Conservation (phyloP, 2,888 invertebrate species). For the Homarus gammarus region DNA sequence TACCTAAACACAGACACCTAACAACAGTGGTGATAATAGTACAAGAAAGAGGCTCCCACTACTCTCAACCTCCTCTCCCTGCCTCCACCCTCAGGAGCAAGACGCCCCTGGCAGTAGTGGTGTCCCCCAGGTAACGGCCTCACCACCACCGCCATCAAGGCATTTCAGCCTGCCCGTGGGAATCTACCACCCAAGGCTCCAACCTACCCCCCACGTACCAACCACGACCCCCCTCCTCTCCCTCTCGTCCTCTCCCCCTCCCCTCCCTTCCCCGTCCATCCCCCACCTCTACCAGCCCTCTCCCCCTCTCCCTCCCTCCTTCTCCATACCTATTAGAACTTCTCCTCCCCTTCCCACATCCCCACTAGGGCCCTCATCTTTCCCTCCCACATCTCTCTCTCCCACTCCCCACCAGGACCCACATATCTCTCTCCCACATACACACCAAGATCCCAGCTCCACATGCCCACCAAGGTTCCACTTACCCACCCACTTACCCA, state of each 20-base stretch:
- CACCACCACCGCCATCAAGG: too few relatives aligned
- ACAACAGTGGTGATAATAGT: background rate
- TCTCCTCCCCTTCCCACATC: background rate
- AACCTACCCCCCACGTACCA: too few relatives aligned
- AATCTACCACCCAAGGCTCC: background rate
- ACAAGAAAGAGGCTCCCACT: background rate
- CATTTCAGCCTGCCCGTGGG: background rate
- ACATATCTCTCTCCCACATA: background rate
- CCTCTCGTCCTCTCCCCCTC: too few relatives aligned
- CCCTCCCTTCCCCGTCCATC: background rate
- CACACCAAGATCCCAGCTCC: background rate
- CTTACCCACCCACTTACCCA: too few relatives aligned
- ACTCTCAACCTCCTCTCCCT: background rate
- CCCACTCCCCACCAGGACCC: background rate
- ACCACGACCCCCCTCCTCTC: too few relatives aligned
- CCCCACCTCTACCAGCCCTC: background rate
- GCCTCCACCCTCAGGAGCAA: background rate
- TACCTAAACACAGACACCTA: background rate
- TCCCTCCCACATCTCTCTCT: background rate
- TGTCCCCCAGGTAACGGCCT: too few relatives aligned
- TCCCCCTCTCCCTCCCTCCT: background rate
- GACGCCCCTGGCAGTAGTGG: too few relatives aligned
- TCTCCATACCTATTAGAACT: too few relatives aligned
- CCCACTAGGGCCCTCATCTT: background rate
- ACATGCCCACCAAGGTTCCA: background rate